Percentiles rank a stretch among this genome's conserved stretches.
Conservation (phyloP, 92 coral and sea anemone species). For the Metridium senile region DNA sequence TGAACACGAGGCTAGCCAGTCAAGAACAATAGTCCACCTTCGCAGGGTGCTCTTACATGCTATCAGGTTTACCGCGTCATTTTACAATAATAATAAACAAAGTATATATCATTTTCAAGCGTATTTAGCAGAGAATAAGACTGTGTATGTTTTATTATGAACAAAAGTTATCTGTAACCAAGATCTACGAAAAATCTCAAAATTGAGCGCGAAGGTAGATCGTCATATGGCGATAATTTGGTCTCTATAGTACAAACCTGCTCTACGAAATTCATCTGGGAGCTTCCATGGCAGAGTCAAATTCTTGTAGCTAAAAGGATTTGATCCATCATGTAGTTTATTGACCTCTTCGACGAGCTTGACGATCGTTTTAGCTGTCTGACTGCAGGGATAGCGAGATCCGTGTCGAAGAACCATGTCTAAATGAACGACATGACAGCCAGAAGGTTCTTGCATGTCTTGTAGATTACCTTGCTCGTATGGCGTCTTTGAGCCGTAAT, state of each 20-base stretch:
- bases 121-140: too few species aligned
- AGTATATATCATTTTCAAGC: too few species aligned
- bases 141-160: too few species aligned
- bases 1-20: too few species aligned
- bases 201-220: too few species aligned
- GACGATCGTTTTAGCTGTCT: slow-evolving; percentile 24
- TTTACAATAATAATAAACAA: too few species aligned
- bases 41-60: too few species aligned
- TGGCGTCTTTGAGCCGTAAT: slow-evolving; percentile 79
- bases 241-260: slow-evolving; percentile 11
- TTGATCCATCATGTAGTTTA: slow-evolving; percentile 31
- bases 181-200: too few species aligned
- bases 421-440: slow-evolving; percentile 64
- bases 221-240: not conserved
- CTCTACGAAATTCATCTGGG: slow-evolving; percentile 49
- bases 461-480: slow-evolving; percentile 61
- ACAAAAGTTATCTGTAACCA: too few species aligned
- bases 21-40: too few species aligned
- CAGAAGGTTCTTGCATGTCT: slow-evolving; percentile 38
- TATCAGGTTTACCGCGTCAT: too few species aligned
- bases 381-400: slow-evolving; percentile 79
- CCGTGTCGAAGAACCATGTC: slow-evolving; percentile 94
- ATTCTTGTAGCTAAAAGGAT: slow-evolving; percentile 62
- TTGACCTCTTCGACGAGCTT: slow-evolving; percentile 56
- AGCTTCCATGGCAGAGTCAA: slow-evolving; percentile 78